A percentile compares a stretch with the other conserved stretches of the same genome.
phyloP scores from a whole-genome alignment of 2,888 invertebrate genomes.

The Encarsia formosa region DNA sequence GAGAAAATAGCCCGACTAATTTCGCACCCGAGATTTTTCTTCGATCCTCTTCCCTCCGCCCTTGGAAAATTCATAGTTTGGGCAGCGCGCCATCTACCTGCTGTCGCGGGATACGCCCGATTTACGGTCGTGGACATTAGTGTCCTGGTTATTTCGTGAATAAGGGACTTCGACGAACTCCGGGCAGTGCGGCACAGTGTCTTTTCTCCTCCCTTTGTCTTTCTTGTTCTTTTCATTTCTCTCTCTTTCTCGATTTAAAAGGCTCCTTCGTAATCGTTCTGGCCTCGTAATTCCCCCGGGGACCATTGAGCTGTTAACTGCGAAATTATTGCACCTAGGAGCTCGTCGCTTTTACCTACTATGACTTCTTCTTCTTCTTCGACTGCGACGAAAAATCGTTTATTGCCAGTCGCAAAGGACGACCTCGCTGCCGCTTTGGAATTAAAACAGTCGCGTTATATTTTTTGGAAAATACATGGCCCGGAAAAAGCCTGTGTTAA shows the following conservation, averaged over 20 bases:
- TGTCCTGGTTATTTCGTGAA: constrained; percentile 33
- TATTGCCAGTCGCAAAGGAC: too few species aligned
- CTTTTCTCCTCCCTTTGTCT: neutral
- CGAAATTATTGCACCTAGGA: constrained; percentile 28
- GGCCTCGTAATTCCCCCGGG: constrained; percentile 1
- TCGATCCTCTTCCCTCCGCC: neutral
- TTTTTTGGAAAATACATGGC: too few species aligned
- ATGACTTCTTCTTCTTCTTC: constrained; percentile 4
- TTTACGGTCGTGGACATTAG: constrained; percentile 35
- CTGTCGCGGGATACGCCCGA: constrained; percentile 26
- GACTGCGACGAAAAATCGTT: too few species aligned
- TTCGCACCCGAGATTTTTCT: neutral
- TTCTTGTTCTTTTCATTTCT: constrained; percentile 8
- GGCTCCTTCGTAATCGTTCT: constrained; percentile 13
- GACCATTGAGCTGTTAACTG: constrained; percentile 30
- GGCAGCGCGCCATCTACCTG: constrained; percentile 40
- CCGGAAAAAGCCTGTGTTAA: too few species aligned
- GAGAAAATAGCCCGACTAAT: too few species aligned
- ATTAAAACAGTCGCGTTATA: too few species aligned
- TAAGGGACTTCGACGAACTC: constrained; percentile 24
- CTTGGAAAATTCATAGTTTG: constrained; percentile 36
- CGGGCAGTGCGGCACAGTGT: constrained; percentile 24
- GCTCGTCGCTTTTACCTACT: constrained; percentile 20
- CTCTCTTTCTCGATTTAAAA: constrained; percentile 17
- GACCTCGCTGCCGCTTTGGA: too few species aligned